Base-by-base conservation (phyloP, 2,113 vertebrate species). In the Phasianus colchicus region DNA sequence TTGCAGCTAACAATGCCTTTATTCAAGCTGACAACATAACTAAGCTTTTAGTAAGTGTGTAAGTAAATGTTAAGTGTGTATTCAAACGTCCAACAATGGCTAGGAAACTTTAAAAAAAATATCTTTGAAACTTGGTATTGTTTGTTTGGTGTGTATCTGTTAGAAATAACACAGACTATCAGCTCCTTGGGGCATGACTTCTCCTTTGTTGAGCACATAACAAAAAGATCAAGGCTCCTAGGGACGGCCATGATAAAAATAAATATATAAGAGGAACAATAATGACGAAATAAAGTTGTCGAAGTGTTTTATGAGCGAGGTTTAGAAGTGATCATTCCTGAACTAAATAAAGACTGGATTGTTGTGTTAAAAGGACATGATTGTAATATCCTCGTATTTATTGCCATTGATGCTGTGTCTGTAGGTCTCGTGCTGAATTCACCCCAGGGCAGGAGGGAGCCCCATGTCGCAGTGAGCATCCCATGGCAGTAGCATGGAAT, bases 121-220 rank as follows among this genome's bases (percentile, higher is more conserved):
- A 75, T 50, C 95, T 93, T 93, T 93, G 92, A 60, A 92, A 93
- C 65, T 81, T 64, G 25, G 61, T 72, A 69, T 92, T 92, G 89
- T 95, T 95, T 96, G 91, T 90, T 95, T 91, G 93, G 90, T 88
- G 93, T 76, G 70, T 91, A 65, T 91, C 91, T 97, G 91, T 94
- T 97, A 86, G 93, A 83, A 95, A 78, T 90, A 95, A 91, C 90
- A 82, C 11, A 70, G 93, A 13, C 92, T 96, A 88, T 94, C 94
- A 65, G 80, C n/a, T 97, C 94, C 93, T 95, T 92, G 89, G 91
- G 83, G 92, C 93, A 78, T 7, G 76, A 13, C 93, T 86, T 70
- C 24, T 88, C 90, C 76, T 95, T 95, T 94, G 91, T 95, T 57
- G 34, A 69, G 65, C n/a, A 0, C n/a, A 2, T 32, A 65, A 94